Conservation (phyloP, 1,140 invertebrate species). For the Mylabris phalerata region DNA sequence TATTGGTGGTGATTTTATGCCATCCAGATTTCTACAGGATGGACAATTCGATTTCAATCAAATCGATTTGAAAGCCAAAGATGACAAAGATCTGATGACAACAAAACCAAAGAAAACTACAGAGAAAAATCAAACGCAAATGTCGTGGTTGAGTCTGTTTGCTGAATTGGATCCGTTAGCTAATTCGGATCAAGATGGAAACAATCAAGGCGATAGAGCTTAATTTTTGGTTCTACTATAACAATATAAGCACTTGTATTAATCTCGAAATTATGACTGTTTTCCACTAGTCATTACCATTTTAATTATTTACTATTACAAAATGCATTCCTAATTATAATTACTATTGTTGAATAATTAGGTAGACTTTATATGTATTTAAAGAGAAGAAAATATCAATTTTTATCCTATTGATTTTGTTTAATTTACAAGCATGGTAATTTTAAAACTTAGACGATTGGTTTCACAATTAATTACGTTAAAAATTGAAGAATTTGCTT, state of each 20-base stretch:
- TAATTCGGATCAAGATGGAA: slow-evolving; percentile 52
- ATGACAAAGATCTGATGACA: slow-evolving; percentile 14
- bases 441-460: background rate
- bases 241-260: background rate
- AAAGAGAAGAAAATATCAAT: background rate
- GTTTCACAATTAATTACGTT: too few relatives aligned
- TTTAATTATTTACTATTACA: background rate
- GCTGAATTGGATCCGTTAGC: slow-evolving; percentile 88
- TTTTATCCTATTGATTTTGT: background rate
- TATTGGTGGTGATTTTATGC: slow-evolving; percentile 35
- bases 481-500: background rate
- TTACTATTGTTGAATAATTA: background rate
- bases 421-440: background rate
- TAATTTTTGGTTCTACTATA: slow-evolving; percentile 15
- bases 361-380: background rate
- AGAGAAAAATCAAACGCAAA: slow-evolving; percentile 38
- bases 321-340: background rate
- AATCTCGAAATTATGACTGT: slow-evolving; percentile 2
- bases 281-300: slow-evolving; percentile 12
- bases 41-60: slow-evolving; percentile 24
- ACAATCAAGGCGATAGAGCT: slow-evolving; percentile 26
- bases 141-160: slow-evolving; percentile 84
- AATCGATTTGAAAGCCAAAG: slow-evolving; percentile 3
- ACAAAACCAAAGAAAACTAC: slow-evolving; percentile 5
- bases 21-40: slow-evolving; percentile 35